Conservation (phyloP, 2,797 vertebrate genomes). For the Gallinago nigripennis region DNA sequence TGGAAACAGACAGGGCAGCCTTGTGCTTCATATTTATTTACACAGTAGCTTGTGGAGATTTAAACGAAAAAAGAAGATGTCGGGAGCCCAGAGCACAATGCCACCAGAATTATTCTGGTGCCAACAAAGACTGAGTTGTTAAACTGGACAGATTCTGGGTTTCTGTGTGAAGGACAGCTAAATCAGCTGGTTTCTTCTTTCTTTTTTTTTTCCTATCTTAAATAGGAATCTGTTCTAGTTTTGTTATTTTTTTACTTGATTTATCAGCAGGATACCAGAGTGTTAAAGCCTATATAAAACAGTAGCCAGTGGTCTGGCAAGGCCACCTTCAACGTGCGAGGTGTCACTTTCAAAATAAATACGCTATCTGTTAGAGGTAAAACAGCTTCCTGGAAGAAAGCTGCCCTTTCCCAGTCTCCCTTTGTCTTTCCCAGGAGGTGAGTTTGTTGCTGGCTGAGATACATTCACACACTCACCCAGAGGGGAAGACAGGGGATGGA, state of each 20-base stretch:
- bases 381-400: background rate
- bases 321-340: background rate
- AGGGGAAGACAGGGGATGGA: background rate
- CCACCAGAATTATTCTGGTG: background rate
- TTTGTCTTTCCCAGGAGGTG: background rate
- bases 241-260: background rate
- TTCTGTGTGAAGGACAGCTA: background rate
- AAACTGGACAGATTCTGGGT: background rate
- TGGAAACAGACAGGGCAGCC: background rate
- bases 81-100: background rate
- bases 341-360: conserved; percentile 51
- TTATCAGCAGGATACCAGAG: background rate
- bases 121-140: background rate
- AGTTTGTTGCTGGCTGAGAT: background rate
- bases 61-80: background rate
- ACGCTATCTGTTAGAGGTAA: background rate
- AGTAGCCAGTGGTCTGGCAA: background rate
- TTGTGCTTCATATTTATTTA: conserved; percentile 49
- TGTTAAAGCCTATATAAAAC: background rate
- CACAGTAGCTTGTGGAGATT: background rate
- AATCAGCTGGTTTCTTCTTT: background rate
- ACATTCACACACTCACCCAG: background rate
- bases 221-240: background rate
- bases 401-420: background rate
- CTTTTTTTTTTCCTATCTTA: background rate